Evolutionary conservation across 2,888 invertebrate species (phyloP).

Genomic region (Cryptus viduatorius): DNA sequence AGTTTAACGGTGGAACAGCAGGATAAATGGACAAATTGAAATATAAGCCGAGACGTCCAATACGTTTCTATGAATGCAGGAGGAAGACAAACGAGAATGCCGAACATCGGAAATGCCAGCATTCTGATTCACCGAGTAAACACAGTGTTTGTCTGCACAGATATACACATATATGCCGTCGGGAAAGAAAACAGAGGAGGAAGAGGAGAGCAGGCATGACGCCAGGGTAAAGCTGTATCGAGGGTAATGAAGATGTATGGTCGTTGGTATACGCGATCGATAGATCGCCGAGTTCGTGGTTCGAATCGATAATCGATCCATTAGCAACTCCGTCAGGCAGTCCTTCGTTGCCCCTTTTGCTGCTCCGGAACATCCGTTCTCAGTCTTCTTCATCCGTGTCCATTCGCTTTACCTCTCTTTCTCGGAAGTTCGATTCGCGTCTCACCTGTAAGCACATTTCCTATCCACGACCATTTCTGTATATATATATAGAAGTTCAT

Average conservation of each 20-base stretch:
- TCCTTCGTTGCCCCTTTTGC: slow-evolving; percentile 36
- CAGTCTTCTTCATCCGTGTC: slow-evolving; percentile 12
- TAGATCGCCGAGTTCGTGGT: slow-evolving; percentile 57
- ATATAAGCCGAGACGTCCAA: background rate
- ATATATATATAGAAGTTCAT: background rate
- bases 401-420: background rate
- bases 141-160: background rate
- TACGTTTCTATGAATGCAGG: background rate
- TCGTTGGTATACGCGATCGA: slow-evolving; percentile 56
- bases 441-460: background rate
- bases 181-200: background rate
- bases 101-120: slow-evolving; percentile 1
- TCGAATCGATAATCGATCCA: slow-evolving; percentile 67
- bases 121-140: slow-evolving; percentile 22
- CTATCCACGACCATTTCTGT: background rate
- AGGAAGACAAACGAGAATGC: slow-evolving; percentile 19
- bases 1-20: background rate
- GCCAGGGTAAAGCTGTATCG: slow-evolving; percentile 32
- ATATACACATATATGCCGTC: background rate
- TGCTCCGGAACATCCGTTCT: slow-evolving; percentile 17
- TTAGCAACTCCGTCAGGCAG: slow-evolving; percentile 56
- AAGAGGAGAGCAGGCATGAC: background rate
- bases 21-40: background rate
- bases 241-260: slow-evolving; percentile 63
- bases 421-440: background rate